These are phyloP conservation scores for Vannuccia rotundouncinata DNA, from an alignment of 2,888 invertebrate species.

Conservation along the genomic window DNA sequence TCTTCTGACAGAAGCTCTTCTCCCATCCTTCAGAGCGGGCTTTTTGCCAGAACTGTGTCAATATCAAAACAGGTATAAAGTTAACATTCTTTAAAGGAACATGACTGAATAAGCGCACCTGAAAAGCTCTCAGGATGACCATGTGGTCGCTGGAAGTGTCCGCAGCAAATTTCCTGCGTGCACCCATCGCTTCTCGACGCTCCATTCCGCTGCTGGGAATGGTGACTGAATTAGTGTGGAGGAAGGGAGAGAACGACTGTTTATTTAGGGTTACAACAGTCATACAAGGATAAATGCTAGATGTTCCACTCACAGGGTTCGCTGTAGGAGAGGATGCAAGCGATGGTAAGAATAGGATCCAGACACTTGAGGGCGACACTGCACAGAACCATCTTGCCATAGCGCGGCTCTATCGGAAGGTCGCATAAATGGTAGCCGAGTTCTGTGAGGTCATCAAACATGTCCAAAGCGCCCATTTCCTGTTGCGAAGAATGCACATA, in stretches of 20 bases:
- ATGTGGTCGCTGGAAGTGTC: slow-evolving; percentile 82
- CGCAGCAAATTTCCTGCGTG: slow-evolving; percentile 68
- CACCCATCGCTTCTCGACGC: slow-evolving; percentile 61
- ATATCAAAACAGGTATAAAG: not conserved
- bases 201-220: slow-evolving; percentile 4
- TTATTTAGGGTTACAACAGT: too few relatives aligned
- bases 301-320: slow-evolving; percentile 46
- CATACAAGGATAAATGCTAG: not conserved
- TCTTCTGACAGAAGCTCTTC: slow-evolving; percentile 67
- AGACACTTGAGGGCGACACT: slow-evolving; percentile 81
- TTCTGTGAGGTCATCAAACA: slow-evolving; percentile 76
- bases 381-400: slow-evolving; percentile 84
- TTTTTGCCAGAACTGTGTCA: slow-evolving; percentile 61
- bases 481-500: slow-evolving; percentile 55
- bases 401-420: slow-evolving; percentile 79
- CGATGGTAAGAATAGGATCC: slow-evolving; percentile 82
- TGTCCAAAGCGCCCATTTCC: slow-evolving; percentile 75
- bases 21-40: slow-evolving; percentile 67
- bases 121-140: slow-evolving; percentile 73
- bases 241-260: not conserved
- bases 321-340: slow-evolving; percentile 73
- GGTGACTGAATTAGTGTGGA: slow-evolving; percentile 46
- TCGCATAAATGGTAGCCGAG: slow-evolving; percentile 82
- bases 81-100: too few relatives aligned
- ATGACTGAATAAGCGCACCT: slow-evolving; percentile 64